phyloP scores from a whole-genome alignment of 1,140 invertebrate species.

The Pogonognathellus flavescens region DNA sequence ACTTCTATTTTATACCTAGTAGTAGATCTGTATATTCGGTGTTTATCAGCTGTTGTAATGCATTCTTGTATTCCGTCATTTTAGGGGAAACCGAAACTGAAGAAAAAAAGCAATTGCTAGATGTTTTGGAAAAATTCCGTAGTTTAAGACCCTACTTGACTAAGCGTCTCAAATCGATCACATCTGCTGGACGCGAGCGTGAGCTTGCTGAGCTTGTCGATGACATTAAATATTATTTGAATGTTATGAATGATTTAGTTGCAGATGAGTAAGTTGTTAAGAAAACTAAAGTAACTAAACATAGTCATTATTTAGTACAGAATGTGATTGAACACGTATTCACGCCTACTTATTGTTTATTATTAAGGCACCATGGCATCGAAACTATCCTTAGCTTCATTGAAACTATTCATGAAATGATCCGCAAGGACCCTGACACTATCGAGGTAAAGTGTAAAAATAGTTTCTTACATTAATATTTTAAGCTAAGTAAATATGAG shows the following conservation, averaged over 20 bases:
- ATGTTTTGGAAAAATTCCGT: conserved; percentile 22
- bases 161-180: conserved; percentile 41
- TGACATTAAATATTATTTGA: conserved; percentile 52
- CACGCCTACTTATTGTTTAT: neutral
- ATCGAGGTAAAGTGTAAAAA: conserved; percentile 21
- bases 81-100: conserved; percentile 10
- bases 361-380: conserved; percentile 47
- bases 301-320: neutral
- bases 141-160: conserved; percentile 34
- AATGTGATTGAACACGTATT: neutral
- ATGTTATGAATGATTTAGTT: conserved; percentile 52
- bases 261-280: conserved; percentile 51
- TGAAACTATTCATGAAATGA: conserved; percentile 58
- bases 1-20: neutral
- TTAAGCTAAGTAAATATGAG: neutral
- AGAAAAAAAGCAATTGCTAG: conserved; percentile 2
- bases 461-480: neutral
- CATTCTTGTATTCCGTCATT: neutral
- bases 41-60: neutral
- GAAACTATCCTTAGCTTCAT: conserved; percentile 33
- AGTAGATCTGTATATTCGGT: too few species aligned
- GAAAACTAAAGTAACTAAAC: neutral
- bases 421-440: conserved; percentile 22
- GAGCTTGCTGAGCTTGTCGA: conserved; percentile 50
- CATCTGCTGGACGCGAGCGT: conserved; percentile 8